phyloP scores from a whole-genome alignment of 2,888 invertebrate genomes.

The Ametastegia equiseti region DNA sequence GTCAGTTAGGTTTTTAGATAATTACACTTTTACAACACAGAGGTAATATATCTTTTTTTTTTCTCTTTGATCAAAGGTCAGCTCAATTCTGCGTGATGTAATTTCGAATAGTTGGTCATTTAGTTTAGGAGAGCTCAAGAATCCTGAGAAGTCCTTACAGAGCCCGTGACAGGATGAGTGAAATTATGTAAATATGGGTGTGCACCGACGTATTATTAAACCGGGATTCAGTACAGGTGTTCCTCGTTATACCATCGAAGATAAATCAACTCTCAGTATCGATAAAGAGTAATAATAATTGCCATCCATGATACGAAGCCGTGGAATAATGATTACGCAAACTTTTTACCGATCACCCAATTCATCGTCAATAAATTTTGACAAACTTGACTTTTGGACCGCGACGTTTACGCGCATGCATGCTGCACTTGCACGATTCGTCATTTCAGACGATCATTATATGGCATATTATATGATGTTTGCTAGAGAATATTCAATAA shows the following conservation, averaged over 20 bases:
- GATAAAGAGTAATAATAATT: constrained; percentile 36
- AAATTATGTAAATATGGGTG: not conserved
- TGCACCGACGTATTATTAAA: not conserved
- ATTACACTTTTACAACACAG: constrained; percentile 1
- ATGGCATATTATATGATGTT: too few species aligned
- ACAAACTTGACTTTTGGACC: not conserved
- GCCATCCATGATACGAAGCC: not conserved
- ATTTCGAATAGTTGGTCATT: not conserved
- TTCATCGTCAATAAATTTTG: constrained; percentile 9
- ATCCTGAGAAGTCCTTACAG: not conserved
- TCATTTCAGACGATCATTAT: too few species aligned
- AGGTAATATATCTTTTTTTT: too few species aligned
- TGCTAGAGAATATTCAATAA: not conserved
- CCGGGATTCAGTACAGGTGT: not conserved
- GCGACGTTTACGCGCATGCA: not conserved
- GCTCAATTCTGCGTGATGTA: not conserved
- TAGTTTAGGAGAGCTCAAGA: not conserved
- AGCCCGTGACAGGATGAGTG: not conserved
- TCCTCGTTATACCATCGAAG: not conserved
- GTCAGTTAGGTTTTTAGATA: not conserved
- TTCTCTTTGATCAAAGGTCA: not conserved
- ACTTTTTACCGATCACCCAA: constrained; percentile 7
- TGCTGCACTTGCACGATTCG: not conserved
- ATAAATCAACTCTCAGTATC: constrained; percentile 18
- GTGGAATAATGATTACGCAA: constrained; percentile 5